Evolutionary conservation across 1,140 invertebrate species (phyloP).

Genomic region (Schlechtendalia chinensis): DNA sequence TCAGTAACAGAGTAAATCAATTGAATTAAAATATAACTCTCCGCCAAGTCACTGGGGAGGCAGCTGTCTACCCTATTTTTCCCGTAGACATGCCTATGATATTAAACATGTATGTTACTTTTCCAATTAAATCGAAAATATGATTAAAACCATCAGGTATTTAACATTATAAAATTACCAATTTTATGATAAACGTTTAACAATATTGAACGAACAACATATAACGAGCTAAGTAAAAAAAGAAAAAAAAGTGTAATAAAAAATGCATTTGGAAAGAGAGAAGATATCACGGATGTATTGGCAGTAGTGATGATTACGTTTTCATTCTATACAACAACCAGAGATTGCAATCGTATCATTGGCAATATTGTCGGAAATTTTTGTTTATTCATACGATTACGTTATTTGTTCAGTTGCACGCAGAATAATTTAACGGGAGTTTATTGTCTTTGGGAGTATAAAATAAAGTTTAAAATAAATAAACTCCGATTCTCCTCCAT

Average conservation of each 20-base stretch:
- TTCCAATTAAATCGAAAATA: too few species aligned
- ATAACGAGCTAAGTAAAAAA: too few species aligned
- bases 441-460: neutral
- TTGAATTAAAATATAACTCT: too few species aligned
- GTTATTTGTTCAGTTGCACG: conserved; percentile 24
- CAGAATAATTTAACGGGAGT: conserved; percentile 25
- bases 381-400: conserved; percentile 21
- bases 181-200: neutral
- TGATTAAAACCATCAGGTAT: too few species aligned
- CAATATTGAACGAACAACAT: neutral
- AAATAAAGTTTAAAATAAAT: neutral
- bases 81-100: too few species aligned
- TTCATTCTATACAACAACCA: conserved; percentile 26
- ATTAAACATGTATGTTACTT: too few species aligned
- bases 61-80: too few species aligned
- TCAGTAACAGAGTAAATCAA: too few species aligned
- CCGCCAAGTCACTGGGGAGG: too few species aligned
- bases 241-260: too few species aligned
- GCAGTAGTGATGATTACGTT: neutral
- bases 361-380: neutral
- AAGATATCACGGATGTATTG: neutral
- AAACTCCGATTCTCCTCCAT: neutral
- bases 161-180: too few species aligned
- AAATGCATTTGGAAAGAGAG: neutral
- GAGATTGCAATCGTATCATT: conserved; percentile 20